phyloP scores from a whole-genome alignment of 1,140 invertebrate species.

The Cydia strobilella region DNA sequence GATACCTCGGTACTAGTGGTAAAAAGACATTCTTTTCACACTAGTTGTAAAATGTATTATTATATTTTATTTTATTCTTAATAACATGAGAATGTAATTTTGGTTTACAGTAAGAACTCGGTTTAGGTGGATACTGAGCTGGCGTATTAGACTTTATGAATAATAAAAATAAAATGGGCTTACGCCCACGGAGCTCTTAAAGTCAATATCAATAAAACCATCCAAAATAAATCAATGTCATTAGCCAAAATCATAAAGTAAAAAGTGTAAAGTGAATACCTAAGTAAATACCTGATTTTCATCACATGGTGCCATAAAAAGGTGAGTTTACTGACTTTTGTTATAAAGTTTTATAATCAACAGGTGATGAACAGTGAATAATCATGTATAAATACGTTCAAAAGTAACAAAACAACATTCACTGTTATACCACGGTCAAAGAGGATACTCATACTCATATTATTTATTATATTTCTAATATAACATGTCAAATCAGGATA shows the following conservation, averaged over 20 bases:
- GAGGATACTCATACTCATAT: too few relatives aligned
- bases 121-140: too few relatives aligned
- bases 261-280: not conserved
- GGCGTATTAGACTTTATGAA: not conserved
- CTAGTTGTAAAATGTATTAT: too few relatives aligned
- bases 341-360: not conserved
- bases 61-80: too few relatives aligned
- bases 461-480: too few relatives aligned
- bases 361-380: not conserved
- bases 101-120: too few relatives aligned
- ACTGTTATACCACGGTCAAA: not conserved
- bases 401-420: not conserved
- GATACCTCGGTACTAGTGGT: too few relatives aligned
- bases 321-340: not conserved
- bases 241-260: slow-evolving; percentile 16
- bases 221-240: slow-evolving; percentile 18
- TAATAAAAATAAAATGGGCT: slow-evolving; percentile 15
- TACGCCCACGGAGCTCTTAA: not conserved
- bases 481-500: too few relatives aligned
- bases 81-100: too few relatives aligned
- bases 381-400: not conserved
- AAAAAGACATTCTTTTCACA: too few relatives aligned
- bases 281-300: slow-evolving; percentile 14
- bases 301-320: not conserved
- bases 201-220: slow-evolving; percentile 1